These are phyloP conservation scores for Leuciscus idus DNA, from an alignment of 2,113 vertebrate species.

Conservation along the genomic window DNA sequence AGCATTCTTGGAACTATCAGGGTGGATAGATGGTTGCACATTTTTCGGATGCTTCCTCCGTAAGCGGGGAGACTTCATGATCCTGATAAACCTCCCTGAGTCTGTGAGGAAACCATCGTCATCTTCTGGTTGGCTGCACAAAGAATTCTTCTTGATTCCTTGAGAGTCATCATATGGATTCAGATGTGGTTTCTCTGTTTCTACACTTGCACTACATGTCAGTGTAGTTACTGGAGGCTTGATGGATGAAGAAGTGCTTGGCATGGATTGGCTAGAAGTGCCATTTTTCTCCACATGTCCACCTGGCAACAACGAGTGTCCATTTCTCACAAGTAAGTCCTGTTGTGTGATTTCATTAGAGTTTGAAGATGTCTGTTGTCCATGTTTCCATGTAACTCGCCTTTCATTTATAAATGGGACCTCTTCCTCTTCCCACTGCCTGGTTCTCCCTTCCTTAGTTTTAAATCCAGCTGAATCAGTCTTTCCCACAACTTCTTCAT, in stretches of 20 bases:
- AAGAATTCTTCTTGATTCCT: slow-evolving; percentile 41
- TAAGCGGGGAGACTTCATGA: slow-evolving; percentile 65
- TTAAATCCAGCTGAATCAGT: slow-evolving; percentile 40
- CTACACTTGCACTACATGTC: neutral
- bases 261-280: slow-evolving; percentile 37
- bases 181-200: slow-evolving; percentile 25
- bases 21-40: slow-evolving; percentile 19
- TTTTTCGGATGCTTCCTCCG: slow-evolving; percentile 59
- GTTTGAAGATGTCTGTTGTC: neutral
- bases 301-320: slow-evolving; percentile 41
- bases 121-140: slow-evolving; percentile 46
- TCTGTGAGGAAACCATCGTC: slow-evolving; percentile 45
- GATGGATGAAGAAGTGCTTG: slow-evolving; percentile 23
- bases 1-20: slow-evolving; percentile 19
- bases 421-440: slow-evolving; percentile 46
- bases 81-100: slow-evolving; percentile 52
- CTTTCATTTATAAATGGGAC: slow-evolving; percentile 15
- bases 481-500: neutral
- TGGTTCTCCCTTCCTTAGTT: slow-evolving; percentile 54
- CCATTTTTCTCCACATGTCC: slow-evolving; percentile 66
- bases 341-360: neutral
- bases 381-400: slow-evolving; percentile 53
- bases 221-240: neutral
- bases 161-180: slow-evolving; percentile 39
- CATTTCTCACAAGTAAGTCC: slow-evolving; percentile 15